phyloP scores from a whole-genome alignment of 2,113 vertebrate species.

The Mesoclemmys tuberculata region DNA sequence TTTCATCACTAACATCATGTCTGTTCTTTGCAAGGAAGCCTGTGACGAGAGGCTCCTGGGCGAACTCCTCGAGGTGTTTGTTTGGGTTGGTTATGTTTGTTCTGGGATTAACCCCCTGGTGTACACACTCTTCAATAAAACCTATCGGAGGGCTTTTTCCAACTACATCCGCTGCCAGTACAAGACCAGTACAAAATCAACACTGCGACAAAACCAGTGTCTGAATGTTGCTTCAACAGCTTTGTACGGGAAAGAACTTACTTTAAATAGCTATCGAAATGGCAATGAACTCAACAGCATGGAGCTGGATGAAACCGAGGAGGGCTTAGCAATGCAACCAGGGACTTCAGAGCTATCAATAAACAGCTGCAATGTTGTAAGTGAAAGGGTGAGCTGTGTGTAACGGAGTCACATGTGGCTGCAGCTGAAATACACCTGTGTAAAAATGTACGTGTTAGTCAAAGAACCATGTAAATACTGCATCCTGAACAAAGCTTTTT shows the following conservation, averaged over 20 bases:
- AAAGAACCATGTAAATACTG: constrained; percentile 79
- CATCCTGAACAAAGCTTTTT: constrained; percentile 72
- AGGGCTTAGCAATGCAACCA: constrained; percentile 83
- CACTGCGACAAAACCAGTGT: constrained; percentile 80
- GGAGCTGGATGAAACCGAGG: constrained; percentile 78
- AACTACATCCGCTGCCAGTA: constrained; percentile 94
- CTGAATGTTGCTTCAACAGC: constrained; percentile 82
- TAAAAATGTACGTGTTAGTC: constrained; percentile 66
- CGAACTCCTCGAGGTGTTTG: constrained; percentile 95
- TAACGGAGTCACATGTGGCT: constrained; percentile 69
- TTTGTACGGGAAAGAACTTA: constrained; percentile 82
- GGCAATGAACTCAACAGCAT: constrained; percentile 77
- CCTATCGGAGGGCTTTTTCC: constrained; percentile 95
- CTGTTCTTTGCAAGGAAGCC: constrained; percentile 88
- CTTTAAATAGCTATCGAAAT: constrained; percentile 86
- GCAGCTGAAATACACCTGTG: constrained; percentile 50
- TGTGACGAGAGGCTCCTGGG: constrained; percentile 88
- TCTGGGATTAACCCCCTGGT: constrained; percentile 96
- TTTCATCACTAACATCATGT: constrained; percentile 97
- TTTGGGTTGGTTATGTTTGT: constrained; percentile 98
- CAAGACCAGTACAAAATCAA: constrained; percentile 75
- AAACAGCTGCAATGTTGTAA: constrained; percentile 85
- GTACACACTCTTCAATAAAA: constrained; percentile 98
- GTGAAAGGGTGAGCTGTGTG: constrained; percentile 92
- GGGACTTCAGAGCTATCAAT: constrained; percentile 87